Evolutionary conservation across 2,888 invertebrate species (phyloP).

Genomic region (Andrena dorsata): DNA sequence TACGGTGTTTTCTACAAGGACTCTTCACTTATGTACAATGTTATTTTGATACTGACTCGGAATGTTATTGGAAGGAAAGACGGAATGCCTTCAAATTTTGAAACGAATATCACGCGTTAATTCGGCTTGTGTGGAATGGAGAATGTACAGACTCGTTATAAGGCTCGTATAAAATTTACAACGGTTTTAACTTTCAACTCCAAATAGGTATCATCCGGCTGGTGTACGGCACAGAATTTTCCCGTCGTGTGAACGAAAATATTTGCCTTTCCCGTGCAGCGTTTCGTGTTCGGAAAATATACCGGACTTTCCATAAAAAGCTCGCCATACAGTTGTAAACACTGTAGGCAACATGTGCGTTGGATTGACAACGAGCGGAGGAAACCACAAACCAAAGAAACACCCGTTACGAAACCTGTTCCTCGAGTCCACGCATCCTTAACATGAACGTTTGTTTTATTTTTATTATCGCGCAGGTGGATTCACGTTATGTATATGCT

Average conservation of each 20-base stretch:
- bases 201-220: not conserved
- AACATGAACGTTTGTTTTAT: not conserved
- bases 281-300: slow-evolving; percentile 10
- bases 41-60: too few species aligned
- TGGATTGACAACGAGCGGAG: not conserved
- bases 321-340: not conserved
- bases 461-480: not conserved
- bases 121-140: too few species aligned
- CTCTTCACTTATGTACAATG: too few species aligned
- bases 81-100: too few species aligned
- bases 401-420: slow-evolving; percentile 36
- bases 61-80: too few species aligned
- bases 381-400: not conserved
- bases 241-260: slow-evolving; percentile 21
- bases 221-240: not conserved
- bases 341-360: not conserved
- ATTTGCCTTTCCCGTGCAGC: slow-evolving; percentile 1
- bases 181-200: not conserved
- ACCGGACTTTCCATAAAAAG: not conserved
- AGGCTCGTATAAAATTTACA: not conserved
- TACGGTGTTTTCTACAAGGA: too few species aligned
- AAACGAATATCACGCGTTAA: too few species aligned
- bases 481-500: not conserved
- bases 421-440: not conserved
- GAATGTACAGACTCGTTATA: too few species aligned